These are phyloP conservation scores for Didymodactylos carnosus DNA, from an alignment of 2,888 invertebrate species.

Conservation along the genomic window DNA sequence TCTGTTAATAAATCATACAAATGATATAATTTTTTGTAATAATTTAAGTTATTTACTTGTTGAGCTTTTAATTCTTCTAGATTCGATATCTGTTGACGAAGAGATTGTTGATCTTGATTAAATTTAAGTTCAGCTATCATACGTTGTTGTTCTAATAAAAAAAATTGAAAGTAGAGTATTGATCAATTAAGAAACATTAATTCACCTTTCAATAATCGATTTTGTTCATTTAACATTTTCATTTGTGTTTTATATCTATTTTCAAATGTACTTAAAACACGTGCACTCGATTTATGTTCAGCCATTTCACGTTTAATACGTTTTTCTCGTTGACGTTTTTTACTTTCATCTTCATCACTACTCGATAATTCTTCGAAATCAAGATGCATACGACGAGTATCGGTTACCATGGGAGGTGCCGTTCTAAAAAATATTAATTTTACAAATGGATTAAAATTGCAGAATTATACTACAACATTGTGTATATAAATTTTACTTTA, in stretches of 20 bases:
- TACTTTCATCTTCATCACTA: not conserved
- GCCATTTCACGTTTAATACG: not conserved
- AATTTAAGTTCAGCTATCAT: slow-evolving; percentile 26
- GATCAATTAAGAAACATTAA: not conserved
- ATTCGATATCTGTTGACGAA: slow-evolving; percentile 18
- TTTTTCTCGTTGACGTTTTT: not conserved
- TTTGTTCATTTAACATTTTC: slow-evolving; percentile 18
- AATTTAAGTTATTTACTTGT: not conserved
- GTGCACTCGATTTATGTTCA: slow-evolving; percentile 15
- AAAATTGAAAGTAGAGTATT: not conserved
- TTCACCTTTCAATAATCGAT: slow-evolving; percentile 9
- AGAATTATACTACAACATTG: too few species aligned
- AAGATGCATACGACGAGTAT: not conserved
- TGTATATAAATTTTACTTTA: too few species aligned
- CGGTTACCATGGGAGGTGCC: not conserved
- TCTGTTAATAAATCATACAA: not conserved
- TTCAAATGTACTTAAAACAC: slow-evolving; percentile 23
- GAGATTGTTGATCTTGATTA: slow-evolving; percentile 13
- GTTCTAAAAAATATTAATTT: too few species aligned
- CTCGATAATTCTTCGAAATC: not conserved
- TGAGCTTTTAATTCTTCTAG: slow-evolving; percentile 19
- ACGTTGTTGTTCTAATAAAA: slow-evolving; percentile 23
- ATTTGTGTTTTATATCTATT: slow-evolving; percentile 28
- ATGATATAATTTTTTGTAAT: not conserved
- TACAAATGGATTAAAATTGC: too few species aligned